Evolutionary conservation across 2,113 vertebrate species (phyloP).

Genomic region (Uria lomvia): DNA sequence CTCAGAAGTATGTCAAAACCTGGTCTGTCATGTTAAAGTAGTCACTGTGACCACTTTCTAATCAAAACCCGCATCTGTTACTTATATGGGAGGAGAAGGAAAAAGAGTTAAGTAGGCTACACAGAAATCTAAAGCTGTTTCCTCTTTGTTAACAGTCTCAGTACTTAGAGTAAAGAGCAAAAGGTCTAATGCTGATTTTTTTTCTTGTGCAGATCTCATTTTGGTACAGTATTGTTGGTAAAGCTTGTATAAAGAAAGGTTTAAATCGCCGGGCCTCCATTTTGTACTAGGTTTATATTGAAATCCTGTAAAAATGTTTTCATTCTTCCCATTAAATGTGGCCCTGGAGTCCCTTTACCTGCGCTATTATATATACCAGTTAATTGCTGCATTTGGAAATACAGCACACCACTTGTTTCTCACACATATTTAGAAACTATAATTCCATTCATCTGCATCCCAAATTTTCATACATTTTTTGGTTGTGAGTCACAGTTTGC

Average conservation of each 20-base stretch:
- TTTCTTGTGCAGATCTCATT: not conserved
- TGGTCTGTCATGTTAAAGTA: not conserved
- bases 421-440: not conserved
- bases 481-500: not conserved
- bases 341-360: not conserved
- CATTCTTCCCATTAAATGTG: not conserved
- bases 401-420: not conserved
- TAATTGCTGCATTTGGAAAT: not conserved
- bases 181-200: not conserved
- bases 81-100: not conserved
- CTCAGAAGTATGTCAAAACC: not conserved
- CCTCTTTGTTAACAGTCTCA: not conserved
- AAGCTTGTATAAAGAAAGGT: not conserved
- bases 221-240: not conserved
- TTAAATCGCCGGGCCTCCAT: not conserved
- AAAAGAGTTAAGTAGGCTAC: not conserved
- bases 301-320: not conserved
- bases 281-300: not conserved
- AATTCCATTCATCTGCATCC: not conserved
- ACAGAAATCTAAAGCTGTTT: not conserved
- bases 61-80: not conserved
- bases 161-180: not conserved
- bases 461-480: not conserved
- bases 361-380: not conserved
- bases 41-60: not conserved